phyloP scores from a whole-genome alignment of 2,888 invertebrate genomes.

The Steinernema carpocapsae region DNA sequence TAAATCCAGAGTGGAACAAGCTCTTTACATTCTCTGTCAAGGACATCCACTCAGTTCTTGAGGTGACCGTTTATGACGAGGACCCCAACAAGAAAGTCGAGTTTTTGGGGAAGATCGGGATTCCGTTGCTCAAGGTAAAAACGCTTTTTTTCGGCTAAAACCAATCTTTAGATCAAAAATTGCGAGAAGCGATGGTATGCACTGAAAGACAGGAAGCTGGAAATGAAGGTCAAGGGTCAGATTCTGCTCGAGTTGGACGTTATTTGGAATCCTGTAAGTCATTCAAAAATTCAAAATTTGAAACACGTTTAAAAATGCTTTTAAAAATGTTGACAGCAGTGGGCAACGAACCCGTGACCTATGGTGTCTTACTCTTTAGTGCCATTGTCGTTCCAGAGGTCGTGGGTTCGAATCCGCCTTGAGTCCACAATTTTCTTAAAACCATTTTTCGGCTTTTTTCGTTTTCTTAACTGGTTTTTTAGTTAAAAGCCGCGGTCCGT shows the following conservation, averaged over 20 bases:
- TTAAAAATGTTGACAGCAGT: neutral
- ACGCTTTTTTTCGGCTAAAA: too few species aligned
- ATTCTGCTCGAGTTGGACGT: conserved; percentile 89
- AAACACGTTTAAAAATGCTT: too few species aligned
- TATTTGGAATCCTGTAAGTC: conserved; percentile 86
- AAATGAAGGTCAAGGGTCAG: conserved; percentile 88
- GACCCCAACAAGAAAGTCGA: conserved; percentile 93
- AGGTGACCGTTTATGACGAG: conserved; percentile 95
- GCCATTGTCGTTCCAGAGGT: too few species aligned
- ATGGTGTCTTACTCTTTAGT: conserved; percentile 30
- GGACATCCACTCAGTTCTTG: conserved; percentile 90
- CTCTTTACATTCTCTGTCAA: conserved; percentile 90
- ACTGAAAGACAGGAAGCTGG: conserved; percentile 91
- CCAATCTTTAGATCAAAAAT: conserved; percentile 77
- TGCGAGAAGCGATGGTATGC: conserved; percentile 94
- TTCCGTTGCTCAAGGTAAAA: conserved; percentile 79
- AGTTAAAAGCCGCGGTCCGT: conserved; percentile 85
- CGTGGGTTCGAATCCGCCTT: too few species aligned
- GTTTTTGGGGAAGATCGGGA: conserved; percentile 88
- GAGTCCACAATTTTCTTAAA: too few species aligned
- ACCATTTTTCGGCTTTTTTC: too few species aligned
- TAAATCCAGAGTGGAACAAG: conserved; percentile 96
- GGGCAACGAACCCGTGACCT: neutral
- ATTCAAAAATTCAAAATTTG: too few species aligned
- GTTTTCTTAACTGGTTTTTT: too few species aligned